Percentiles rank a stretch among this genome's conserved stretches.
phyloP scores from a whole-genome alignment of 1,140 invertebrate species.

The Antheraea mylitta region DNA sequence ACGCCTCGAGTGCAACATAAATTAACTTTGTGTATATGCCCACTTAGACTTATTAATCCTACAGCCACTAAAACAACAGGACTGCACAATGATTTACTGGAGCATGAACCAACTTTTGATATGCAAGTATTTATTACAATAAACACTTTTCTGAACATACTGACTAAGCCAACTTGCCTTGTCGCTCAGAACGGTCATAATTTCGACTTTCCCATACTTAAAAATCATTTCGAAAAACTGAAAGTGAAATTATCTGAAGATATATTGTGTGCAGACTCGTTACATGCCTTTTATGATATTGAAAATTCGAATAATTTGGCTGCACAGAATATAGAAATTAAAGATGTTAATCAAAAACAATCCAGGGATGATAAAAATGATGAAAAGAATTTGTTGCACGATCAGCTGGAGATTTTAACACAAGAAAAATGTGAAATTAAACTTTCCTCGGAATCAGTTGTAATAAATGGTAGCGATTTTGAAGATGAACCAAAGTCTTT shows the following conservation, averaged over 20 bases:
- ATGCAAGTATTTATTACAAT: slow-evolving; percentile 75
- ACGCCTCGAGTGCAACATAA: slow-evolving; percentile 82
- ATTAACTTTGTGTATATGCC: slow-evolving; percentile 82
- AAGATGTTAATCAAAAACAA: not conserved
- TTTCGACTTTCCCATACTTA: slow-evolving; percentile 84
- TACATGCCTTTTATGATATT: slow-evolving; percentile 71
- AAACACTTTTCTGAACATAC: slow-evolving; percentile 80
- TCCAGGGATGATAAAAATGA: not conserved
- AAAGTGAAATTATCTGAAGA: slow-evolving; percentile 65
- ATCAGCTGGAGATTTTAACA: not conserved
- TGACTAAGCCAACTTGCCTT: slow-evolving; percentile 85
- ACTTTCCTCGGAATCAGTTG: too few species aligned
- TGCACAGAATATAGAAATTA: not conserved
- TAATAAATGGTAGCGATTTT: not conserved
- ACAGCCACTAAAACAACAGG: slow-evolving; percentile 79
- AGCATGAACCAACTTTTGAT: slow-evolving; percentile 81
- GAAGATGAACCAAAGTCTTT: slow-evolving; percentile 6
- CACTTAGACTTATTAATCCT: slow-evolving; percentile 73
- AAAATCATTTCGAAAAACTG: slow-evolving; percentile 59
- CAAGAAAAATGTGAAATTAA: not conserved
- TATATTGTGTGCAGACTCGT: slow-evolving; percentile 80
- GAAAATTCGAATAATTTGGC: slow-evolving; percentile 28
- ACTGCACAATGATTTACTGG: slow-evolving; percentile 83
- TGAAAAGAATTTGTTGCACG: not conserved
- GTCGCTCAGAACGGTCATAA: slow-evolving; percentile 88